Base-by-base conservation (phyloP, 2,113 vertebrate species). In the Bostrychus sinensis region DNA sequence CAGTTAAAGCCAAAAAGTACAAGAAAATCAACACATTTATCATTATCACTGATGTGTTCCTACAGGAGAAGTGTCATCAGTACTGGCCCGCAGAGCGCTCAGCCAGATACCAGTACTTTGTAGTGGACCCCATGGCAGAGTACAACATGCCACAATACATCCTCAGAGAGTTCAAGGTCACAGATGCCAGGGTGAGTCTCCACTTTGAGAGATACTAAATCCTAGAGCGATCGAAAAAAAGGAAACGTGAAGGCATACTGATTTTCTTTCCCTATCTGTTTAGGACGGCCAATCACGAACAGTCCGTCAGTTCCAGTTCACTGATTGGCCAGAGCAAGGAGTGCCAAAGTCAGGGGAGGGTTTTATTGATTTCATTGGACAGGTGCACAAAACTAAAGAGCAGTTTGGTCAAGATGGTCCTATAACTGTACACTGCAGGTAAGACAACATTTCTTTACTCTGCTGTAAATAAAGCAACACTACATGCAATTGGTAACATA, bases 61-160 rank as follows among this genome's bases (percentile, higher is more conserved):
- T 83, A 46, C 79, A 92, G 91, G 91, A 92, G 76, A 92, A 92
- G 67, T 92, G 91, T 65, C 91, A 92, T 69, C 91, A 92, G 73
- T 92, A 92, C 74, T 92, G 91, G 91, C 91, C 91, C 0, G 90
- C 91, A 0, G 91, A 92, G 69, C 85, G 91, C 55, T 92, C 91
- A 10, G 91, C 91, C 45, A 78, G 91, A 62, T 92, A 92, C 84
- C 91, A 92, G 86, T 92, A 92, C 82, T 92, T 92, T 50, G 91
- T 92, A 57, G 91, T 92, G 77, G 91, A 92, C 73, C 91, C 91
- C 51, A 92, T 92, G 91, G 91, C 91, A 0, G 91, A 92, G 71
- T 92, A 92, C 81, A 92, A 92, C 84, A 92, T 92, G 91, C 91
- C 91, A 46, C 91, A 92, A 78, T 92, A 92, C 84, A 92, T 92